phyloP scores from a whole-genome alignment of 2,888 invertebrate genomes.

The Stenichneumon culpator region DNA sequence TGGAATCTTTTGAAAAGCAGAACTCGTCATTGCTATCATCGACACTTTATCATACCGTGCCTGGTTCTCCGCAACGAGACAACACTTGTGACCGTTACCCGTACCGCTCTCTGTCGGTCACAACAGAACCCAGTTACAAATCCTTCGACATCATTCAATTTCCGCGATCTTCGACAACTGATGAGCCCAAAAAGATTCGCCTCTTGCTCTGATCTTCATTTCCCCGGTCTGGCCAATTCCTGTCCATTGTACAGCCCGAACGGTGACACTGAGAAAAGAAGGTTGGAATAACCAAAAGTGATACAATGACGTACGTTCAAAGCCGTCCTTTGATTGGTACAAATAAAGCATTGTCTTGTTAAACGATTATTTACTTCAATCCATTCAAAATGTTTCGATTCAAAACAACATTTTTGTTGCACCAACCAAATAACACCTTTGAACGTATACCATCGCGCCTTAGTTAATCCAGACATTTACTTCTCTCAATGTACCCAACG shows the following conservation, averaged over 20 bases:
- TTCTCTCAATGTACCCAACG: background rate
- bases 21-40: background rate
- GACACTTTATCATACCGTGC: background rate
- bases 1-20: constrained; percentile 10
- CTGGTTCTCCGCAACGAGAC: background rate
- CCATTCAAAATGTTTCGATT: no score
- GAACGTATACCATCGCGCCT: no score
- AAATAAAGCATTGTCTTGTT: no score
- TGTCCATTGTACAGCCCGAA: background rate
- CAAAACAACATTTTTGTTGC: no score
- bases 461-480: no score
- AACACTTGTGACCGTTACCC: background rate
- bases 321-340: no score
- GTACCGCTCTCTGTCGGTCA: background rate
- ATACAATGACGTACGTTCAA: no score
- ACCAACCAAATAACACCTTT: no score
- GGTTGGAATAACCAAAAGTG: no score
- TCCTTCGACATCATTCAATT: background rate
- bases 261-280: no score
- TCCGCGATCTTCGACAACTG: background rate
- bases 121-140: background rate
- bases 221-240: background rate
- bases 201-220: background rate
- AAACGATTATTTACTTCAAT: no score
- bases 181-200: background rate